Percentiles rank a stretch among this genome's conserved stretches.
phyloP scores from a whole-genome alignment of 2,888 invertebrate genomes.

The Anoncus sp. region DNA sequence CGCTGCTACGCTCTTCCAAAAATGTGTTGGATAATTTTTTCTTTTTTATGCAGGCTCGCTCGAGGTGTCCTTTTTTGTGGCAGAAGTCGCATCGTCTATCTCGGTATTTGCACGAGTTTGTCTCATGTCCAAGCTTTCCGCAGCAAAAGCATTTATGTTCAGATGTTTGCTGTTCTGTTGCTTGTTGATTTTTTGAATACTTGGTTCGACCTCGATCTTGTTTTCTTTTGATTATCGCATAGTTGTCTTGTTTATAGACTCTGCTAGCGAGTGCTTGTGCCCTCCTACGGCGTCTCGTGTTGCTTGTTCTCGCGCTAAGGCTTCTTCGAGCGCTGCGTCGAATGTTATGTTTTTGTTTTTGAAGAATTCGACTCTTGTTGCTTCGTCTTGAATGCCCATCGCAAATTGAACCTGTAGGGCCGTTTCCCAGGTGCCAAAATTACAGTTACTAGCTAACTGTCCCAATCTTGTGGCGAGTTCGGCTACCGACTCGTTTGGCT shows the following conservation, averaged over 20 bases:
- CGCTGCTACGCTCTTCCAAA: constrained; percentile 37
- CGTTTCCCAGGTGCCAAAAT: constrained; percentile 17
- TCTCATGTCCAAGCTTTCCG: constrained; percentile 40
- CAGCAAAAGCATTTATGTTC: constrained; percentile 49
- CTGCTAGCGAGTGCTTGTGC: constrained; percentile 16
- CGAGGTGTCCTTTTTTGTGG: constrained; percentile 52
- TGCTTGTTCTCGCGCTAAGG: constrained; percentile 37
- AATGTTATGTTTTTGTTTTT: constrained; percentile 33
- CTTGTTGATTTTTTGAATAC: constrained; percentile 13
- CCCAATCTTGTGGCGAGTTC: constrained; percentile 30
- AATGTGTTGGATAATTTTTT: constrained; percentile 42
- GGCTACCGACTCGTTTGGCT: constrained; percentile 23
- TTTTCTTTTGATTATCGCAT: constrained; percentile 31
- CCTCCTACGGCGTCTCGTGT: constrained; percentile 31
- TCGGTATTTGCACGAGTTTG: constrained; percentile 39
- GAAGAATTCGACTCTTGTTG: constrained; percentile 41
- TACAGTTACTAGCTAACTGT: constrained; percentile 33
- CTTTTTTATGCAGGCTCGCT: constrained; percentile 53
- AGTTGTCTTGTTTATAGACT: constrained; percentile 6
- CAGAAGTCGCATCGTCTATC: constrained; percentile 37
- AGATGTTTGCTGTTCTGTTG: constrained; percentile 5
- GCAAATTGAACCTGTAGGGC: constrained; percentile 39
- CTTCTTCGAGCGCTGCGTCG: constrained; percentile 38
- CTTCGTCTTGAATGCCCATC: constrained; percentile 40
- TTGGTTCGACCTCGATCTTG: background rate